These are phyloP conservation scores for Cyclophora punctaria DNA, from an alignment of 2,888 invertebrate species.

Conservation along the genomic window DNA sequence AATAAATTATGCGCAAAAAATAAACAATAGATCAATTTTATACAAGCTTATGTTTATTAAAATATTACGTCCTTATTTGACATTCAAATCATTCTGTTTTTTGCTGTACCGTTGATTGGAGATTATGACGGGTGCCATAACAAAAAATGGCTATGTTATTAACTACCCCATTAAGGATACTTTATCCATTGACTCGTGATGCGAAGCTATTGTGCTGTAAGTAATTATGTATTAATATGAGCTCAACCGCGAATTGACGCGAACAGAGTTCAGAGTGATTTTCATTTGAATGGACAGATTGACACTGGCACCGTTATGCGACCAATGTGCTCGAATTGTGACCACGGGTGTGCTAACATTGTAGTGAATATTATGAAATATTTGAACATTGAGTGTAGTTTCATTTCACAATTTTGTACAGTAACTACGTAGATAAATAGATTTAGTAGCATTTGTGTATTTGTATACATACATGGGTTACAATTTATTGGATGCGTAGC, in stretches of 20 bases:
- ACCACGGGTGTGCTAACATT: slow-evolving; percentile 11
- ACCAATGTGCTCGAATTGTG: slow-evolving; percentile 28
- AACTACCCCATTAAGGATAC: slow-evolving; percentile 31
- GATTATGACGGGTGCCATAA: slow-evolving; percentile 18
- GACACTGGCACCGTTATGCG: slow-evolving; percentile 49
- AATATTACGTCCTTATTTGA: not conserved
- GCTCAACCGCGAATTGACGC: slow-evolving; percentile 40
- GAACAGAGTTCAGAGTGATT: slow-evolving; percentile 28
- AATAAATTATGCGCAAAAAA: too few species aligned
- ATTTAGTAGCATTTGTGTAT: too few species aligned
- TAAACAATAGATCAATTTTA: too few species aligned
- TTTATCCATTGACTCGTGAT: slow-evolving; percentile 30
- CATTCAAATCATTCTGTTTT: slow-evolving; percentile 2
- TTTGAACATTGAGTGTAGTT: not conserved
- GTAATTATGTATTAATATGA: slow-evolving; percentile 39
- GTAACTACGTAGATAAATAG: too few species aligned
- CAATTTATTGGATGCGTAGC: too few species aligned
- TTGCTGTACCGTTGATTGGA: slow-evolving; percentile 9
- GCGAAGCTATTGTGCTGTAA: slow-evolving; percentile 42
- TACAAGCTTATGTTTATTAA: too few species aligned
- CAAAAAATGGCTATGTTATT: slow-evolving; percentile 22
- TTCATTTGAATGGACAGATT: slow-evolving; percentile 45
- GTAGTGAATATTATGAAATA: slow-evolving; percentile 7
- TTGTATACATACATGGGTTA: too few species aligned
- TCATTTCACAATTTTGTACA: too few species aligned